Base-by-base conservation (phyloP, 2,888 invertebrate genomes). In the Hirudinaria manillensis region DNA sequence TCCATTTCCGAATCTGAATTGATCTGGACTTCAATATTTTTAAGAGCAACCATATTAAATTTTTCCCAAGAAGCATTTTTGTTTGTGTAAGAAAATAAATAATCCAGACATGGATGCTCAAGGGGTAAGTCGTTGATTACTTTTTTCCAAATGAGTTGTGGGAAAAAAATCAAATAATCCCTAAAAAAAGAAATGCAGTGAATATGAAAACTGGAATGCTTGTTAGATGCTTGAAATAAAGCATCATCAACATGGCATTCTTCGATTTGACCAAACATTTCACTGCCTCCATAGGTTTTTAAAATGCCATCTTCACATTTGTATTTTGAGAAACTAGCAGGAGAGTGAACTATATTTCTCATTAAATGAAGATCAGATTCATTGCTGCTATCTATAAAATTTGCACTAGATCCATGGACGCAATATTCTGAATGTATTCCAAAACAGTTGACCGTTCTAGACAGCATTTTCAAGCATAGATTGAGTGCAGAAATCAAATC, bases 401-500 rank as follows among this genome's bases (percentile, higher is more conserved):
- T 2, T 45, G 45, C 16, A 45, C 45, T 45, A 7, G 45, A 45
- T 6, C 45, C 45, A 45, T 45, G 45, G 16, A 16, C 45, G 16
- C 45, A 45, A 45, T 45, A 45, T 45, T 45, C 45, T 45, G 45
- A 45, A 16, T 45, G 29, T n/a, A 61, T 61, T 61, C 19, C 61
- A 27, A 61, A 27, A 32, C 21, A 68, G n/a, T 34, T 10, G 13
- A 32, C 24, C n/a, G 38, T 73, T 34, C 56, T 55, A 0, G 90
- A 89, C 24, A 92, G 87, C 79, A 92, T 89, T 85, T 91, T 91
- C 77, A 89, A 89, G 81, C 91, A 91, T 2, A 92, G 87, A 77
- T 88, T 88, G 16, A 92, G 87, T 78, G 90, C 89, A 71, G 88
- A 87, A 0, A 88, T 88, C 6, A 91, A 87, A 82, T 92, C 91